These are phyloP conservation scores for Dynastes maya DNA, from an alignment of 2,888 invertebrate genomes.

Conservation along the genomic window DNA sequence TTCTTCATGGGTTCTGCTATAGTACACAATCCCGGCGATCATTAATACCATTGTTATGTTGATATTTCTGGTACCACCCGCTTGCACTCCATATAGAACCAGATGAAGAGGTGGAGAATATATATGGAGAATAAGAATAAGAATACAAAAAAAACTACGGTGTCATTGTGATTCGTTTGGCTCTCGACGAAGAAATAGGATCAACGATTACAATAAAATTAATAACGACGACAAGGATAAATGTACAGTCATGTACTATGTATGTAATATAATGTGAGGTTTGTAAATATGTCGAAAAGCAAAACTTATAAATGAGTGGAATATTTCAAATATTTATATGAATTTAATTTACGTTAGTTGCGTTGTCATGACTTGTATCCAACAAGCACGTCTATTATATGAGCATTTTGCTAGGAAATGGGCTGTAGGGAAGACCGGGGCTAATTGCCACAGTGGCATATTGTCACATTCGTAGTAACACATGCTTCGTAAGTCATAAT, in stretches of 20 bases:
- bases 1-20: conserved; percentile 24
- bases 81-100: conserved; percentile 50
- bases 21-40: conserved; percentile 51
- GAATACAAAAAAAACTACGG: conserved; percentile 50
- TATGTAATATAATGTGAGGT: neutral
- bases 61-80: conserved; percentile 57
- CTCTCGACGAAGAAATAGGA: conserved; percentile 37
- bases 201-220: conserved; percentile 39
- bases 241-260: neutral
- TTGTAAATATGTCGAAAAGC: neutral
- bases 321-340: too few relatives aligned
- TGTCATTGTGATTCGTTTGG: conserved; percentile 53
- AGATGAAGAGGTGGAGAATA: conserved; percentile 45
- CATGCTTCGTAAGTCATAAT: too few relatives aligned
- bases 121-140: conserved; percentile 42
- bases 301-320: too few relatives aligned
- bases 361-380: too few relatives aligned
- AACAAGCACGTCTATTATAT: too few relatives aligned
- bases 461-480: too few relatives aligned
- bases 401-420: too few relatives aligned
- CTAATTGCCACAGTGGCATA: too few relatives aligned
- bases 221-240: conserved; percentile 37
- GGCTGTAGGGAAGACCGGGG: too few relatives aligned
- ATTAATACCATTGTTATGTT: conserved; percentile 57
- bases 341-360: too few relatives aligned